Evolutionary conservation across 2,888 invertebrate genomes (phyloP), one percentile per base, ranked within the genome.

Genomic region (Pinctada fucata): DNA sequence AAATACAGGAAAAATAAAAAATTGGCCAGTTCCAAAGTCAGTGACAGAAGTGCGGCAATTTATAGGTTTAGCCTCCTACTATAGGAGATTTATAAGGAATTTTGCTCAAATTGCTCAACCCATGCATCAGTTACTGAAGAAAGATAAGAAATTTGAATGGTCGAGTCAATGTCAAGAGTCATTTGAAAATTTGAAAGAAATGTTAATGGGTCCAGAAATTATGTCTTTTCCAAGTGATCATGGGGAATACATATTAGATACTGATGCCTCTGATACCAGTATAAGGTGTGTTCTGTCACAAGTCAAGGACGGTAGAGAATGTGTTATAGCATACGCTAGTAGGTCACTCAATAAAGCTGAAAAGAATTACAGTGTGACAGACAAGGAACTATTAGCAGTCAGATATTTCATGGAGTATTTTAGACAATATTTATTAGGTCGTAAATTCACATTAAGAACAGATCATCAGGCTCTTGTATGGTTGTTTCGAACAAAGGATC

Each of bases 241-340:
- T 8, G 73, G 78, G n/a, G 70, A 68, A 13, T 84, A 81, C 64
- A 79, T 79, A 8, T 49, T 85, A n/a, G 83, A 85, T 72, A 78
- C 76, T 10, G 85, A 85, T 81, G 83, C 82, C 1, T 79, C 79
- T 63, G 79, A 71, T 58, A 45, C 48, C 3, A 78, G 80, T 3
- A 79, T 84, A 3, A 80, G 79, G 3, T 80, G 72, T 16, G 83
- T 85, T 3, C 58, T 84, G 3, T 70, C 51, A 6, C 83, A 86
- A 64, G 67, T 82, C 8, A 82, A 82, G 58, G 78, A 80, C 45
- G 83, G 77, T 0, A 2, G 58, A 16, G 81, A 81, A 51, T 66
- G 82, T 6, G 79, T 83, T 16, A 79, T 84, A 13, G 72, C 79
- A 48, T 85, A 84, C 70, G 83, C 79, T 0, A 82, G 84, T 71